Base-by-base conservation (phyloP, 2,113 vertebrate species). In the Merops nubicus region DNA sequence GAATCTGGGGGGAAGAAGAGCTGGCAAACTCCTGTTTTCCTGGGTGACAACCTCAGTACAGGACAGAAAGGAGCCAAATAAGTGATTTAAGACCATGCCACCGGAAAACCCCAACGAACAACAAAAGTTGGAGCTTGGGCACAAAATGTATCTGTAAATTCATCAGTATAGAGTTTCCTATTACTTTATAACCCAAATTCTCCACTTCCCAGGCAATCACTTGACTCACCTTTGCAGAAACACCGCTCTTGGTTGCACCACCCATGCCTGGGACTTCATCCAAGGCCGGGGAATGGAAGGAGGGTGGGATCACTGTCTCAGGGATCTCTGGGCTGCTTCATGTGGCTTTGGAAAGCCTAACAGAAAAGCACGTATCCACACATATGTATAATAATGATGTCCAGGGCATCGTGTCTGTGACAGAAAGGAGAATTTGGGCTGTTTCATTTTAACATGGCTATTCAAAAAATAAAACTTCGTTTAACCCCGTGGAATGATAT, bases 371-470 rank as follows among this genome's bases (percentile, higher is more conserved):
- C 29, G 3, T 11, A 6, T 10, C 9, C 21, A 19, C 38, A 4
- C 0, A 0, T 20, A 3, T 7, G 8, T 38, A 31, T 15, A 33
- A 7, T 51, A 64, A 33, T 2, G 11, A 42, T 38, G 40, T 42
- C 68, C 25, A 7, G 4, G 15, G 12, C 38, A 33, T 34, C 12
- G 1, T 8, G 34, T 12, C 74, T 1, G 1, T 36, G 47, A 53
- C 29, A 28, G 25, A 50, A 57, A 34, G 34, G n/a, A 12, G 34
- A 62, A 36, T 67, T 15, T 22, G 45, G 26, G 17, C 11, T 23
- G 18, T 19, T 42, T 18, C 36, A 6, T 33, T 77, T 57, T 23
- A 63, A 28, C 23, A 9, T 0, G 3, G 47, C 26, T 89, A 31
- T 56, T 70, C n/a, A 83, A 28, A 70, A 67, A 59, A 17, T 22